Percentiles rank a stretch among this genome's conserved stretches.
These are phyloP conservation scores for Peromyscus californicus DNA, from an alignment of 2,113 vertebrate genomes.

Conservation along the genomic window DNA sequence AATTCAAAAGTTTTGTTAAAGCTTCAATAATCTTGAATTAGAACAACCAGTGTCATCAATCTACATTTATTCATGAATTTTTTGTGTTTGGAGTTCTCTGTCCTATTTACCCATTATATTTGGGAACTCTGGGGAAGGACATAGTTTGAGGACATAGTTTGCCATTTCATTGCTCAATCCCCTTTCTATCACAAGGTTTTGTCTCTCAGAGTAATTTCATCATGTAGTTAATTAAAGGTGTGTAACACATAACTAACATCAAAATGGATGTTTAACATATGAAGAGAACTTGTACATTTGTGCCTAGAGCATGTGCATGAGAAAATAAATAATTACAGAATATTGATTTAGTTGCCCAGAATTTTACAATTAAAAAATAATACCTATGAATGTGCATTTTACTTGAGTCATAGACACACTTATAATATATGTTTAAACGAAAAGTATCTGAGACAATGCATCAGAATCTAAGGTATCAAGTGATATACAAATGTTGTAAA, in stretches of 20 bases:
- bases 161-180: neutral
- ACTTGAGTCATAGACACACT: neutral
- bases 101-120: neutral
- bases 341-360: neutral
- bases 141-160: neutral
- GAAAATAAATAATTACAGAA: neutral
- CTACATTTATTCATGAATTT: neutral
- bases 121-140: neutral
- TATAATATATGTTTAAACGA: neutral
- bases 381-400: neutral
- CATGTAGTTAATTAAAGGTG: neutral
- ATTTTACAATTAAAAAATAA: neutral
- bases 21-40: neutral
- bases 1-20: slow-evolving; percentile 40
- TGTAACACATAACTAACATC: neutral
- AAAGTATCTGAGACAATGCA: neutral
- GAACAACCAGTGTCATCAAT: neutral
- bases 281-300: neutral
- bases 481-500: neutral
- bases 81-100: neutral
- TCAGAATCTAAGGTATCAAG: neutral
- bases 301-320: neutral
- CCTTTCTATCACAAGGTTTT: neutral
- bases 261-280: neutral
- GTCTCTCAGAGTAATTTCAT: neutral